Conservation (phyloP, 2,113 vertebrate genomes). For the Vidua macroura region DNA sequence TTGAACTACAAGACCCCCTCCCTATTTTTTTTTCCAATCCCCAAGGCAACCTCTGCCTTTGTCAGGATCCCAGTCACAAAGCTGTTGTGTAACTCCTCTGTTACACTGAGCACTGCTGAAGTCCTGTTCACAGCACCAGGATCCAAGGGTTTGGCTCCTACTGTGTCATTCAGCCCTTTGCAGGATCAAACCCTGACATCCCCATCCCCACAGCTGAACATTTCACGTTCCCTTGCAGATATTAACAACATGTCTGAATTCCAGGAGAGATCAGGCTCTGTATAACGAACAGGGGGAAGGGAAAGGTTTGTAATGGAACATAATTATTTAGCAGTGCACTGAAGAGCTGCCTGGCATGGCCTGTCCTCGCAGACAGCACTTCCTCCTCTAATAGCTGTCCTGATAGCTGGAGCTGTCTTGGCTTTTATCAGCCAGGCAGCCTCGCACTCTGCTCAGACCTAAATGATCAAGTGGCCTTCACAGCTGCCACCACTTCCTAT, state of each 20-base stretch:
- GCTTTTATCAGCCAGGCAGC: conserved; percentile 61
- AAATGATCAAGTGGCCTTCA: conserved; percentile 71
- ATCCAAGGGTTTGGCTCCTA: neutral
- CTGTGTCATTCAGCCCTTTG: accelerated
- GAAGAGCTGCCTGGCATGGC: conserved; percentile 38
- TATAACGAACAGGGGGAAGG: neutral
- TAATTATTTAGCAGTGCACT: neutral
- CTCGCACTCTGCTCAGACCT: conserved; percentile 36
- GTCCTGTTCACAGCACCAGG: neutral
- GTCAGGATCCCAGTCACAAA: neutral
- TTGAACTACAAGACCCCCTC: neutral
- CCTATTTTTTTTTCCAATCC: neutral
- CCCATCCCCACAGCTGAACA: neutral
- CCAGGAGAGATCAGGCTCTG: neutral
- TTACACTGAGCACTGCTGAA: neutral
- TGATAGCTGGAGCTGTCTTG: conserved; percentile 52
- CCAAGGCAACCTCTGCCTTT: neutral
- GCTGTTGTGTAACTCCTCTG: neutral
- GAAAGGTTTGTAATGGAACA: neutral
- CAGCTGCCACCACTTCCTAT: conserved; percentile 64
- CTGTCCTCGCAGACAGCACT: conserved; percentile 5
- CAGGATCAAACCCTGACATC: neutral
- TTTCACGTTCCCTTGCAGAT: neutral
- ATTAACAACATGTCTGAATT: neutral
- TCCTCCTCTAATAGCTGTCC: conserved; percentile 2